Base-by-base conservation (phyloP, 2,113 vertebrate genomes). In the Onychostoma macrolepis region DNA sequence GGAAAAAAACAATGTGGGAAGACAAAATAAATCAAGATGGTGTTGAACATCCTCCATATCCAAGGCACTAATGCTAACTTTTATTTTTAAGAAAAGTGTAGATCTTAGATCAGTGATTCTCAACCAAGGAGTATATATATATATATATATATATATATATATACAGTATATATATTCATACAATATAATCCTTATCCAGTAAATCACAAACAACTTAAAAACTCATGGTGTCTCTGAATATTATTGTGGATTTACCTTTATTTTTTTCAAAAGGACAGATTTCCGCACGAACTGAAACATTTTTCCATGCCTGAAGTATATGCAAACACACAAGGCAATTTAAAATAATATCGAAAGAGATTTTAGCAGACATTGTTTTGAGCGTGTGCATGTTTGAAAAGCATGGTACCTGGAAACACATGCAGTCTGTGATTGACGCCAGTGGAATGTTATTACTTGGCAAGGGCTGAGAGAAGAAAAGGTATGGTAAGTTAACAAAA, bases 351-450 rank as follows among this genome's bases (percentile, higher is more conserved):
- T 4, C 26, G 15, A 28, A 67, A 43, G 13, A 38, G 15, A 53
- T 36, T 41, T 3, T 41, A 26, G 19, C 13, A 33, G 30, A 13
- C 6, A 28, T n/a, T 33, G 19, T 61, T 69, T 69, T 50, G 26
- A 11, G 26, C 13, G 19, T 65, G 79, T 41, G 24, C 78, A 28
- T 58, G 5, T 24, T 33, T 61, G 17, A 65, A 33, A 86, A 79
- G 56, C 56, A 61, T 8, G 1, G 41, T 92, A 96, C 95, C 95
- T 94, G 87, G 36, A 96, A 71, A 90, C 95, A 96, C 80, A 86
- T 90, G 93, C 95, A 96, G 72, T 89, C 86, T 5, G 91, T 91
- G 79, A 95, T 82, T 21, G 90, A 89, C 30, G 86, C 48, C 85
- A 95, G 80, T 1, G 94, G 93, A 85, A 95, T 88, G 78, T 72